Evolutionary conservation across 1,140 invertebrate species (phyloP).

Genomic region (Rhopalosiphum maidis): DNA sequence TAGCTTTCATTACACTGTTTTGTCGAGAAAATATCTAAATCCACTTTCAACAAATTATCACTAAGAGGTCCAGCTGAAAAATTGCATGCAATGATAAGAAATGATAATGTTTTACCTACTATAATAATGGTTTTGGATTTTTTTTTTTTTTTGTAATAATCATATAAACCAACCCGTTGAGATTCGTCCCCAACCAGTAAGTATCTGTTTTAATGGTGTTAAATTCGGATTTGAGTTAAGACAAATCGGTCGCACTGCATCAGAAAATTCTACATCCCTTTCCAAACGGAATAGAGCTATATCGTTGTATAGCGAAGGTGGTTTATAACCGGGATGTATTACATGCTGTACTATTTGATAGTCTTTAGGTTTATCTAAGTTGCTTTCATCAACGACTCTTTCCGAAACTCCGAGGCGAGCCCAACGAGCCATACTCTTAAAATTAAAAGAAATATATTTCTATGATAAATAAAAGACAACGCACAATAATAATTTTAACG

Average conservation of each 20-base stretch:
- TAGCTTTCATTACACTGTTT: conserved; percentile 59
- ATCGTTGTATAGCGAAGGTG: conserved; percentile 59
- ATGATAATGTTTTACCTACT: background rate
- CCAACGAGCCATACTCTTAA: conserved; percentile 51
- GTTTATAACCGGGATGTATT: conserved; percentile 65
- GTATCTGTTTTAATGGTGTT: conserved; percentile 61
- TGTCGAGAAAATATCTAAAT: conserved; percentile 58
- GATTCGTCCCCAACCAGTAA: conserved; percentile 67
- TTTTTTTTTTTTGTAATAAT: too few species aligned
- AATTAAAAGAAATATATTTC: background rate
- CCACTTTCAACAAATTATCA: conserved; percentile 59
- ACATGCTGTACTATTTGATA: conserved; percentile 62
- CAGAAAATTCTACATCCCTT: conserved; percentile 61
- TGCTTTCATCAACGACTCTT: conserved; percentile 57
- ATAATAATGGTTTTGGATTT: background rate
- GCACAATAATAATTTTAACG: background rate
- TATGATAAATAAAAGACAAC: background rate
- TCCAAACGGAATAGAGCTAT: conserved; percentile 64
- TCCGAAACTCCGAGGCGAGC: conserved; percentile 62
- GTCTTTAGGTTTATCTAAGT: conserved; percentile 60
- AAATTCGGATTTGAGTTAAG: conserved; percentile 62
- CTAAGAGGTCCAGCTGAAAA: conserved; percentile 56
- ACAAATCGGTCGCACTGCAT: conserved; percentile 65
- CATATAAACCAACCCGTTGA: conserved; percentile 58
- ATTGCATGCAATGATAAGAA: background rate